Evolutionary conservation across 2,113 vertebrate species (phyloP).

Genomic region (Falcunculus frontatus): DNA sequence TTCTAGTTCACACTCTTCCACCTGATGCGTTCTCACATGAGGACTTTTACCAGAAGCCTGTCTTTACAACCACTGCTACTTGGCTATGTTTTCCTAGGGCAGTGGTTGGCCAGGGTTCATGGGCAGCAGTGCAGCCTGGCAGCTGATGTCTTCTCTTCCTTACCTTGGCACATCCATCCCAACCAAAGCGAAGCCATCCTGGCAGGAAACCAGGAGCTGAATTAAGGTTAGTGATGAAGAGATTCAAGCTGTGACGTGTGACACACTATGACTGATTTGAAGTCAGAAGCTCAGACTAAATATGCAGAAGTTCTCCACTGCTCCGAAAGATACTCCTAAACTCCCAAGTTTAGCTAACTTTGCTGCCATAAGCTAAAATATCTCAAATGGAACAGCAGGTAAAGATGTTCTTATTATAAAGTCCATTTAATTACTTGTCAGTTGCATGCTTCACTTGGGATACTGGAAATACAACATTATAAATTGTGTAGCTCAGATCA

Average conservation of each 20-base stretch:
- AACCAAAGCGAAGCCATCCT: not conserved
- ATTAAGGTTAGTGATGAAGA: not conserved
- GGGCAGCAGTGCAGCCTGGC: not conserved
- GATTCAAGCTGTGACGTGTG: not conserved
- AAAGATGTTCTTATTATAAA: not conserved
- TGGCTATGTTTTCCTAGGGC: not conserved
- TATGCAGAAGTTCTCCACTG: not conserved
- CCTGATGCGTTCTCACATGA: not conserved
- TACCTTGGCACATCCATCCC: not conserved
- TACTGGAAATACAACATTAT: not conserved
- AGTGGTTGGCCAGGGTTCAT: not conserved
- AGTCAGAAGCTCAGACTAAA: not conserved
- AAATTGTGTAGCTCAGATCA: not conserved
- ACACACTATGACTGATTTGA: not conserved
- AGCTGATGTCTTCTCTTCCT: not conserved
- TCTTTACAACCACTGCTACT: not conserved
- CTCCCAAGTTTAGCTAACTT: not conserved
- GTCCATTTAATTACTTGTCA: not conserved
- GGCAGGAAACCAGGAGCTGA: not conserved
- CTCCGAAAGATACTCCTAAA: not conserved
- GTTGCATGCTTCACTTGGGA: not conserved
- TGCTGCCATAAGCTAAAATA: not conserved
- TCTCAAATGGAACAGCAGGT: not conserved
- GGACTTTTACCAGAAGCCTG: not conserved
- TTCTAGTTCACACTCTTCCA: not conserved